A percentile compares a stretch with the other conserved stretches of the same genome.
Conservation (phyloP, 1,140 invertebrate species). For the Temnothorax nylanderi region DNA sequence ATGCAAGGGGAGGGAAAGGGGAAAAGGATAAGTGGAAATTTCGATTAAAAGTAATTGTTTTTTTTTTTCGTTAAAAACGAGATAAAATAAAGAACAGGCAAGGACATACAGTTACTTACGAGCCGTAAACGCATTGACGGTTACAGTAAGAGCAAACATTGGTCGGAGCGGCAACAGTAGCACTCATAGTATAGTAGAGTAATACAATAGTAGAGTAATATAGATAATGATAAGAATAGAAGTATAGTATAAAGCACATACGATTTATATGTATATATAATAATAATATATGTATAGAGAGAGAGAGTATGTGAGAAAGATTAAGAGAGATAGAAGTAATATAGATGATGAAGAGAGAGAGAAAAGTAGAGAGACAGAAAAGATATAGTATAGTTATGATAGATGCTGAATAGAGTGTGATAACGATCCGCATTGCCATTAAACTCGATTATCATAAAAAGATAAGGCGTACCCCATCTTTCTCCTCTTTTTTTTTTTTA, state of each 20-base stretch:
- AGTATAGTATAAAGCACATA: constrained; percentile 70
- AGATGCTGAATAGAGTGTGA: constrained; percentile 26
- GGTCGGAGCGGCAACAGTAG: constrained; percentile 59
- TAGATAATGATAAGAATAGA: constrained; percentile 70
- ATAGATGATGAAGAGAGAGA: constrained; percentile 35
- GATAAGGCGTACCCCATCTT: background rate
- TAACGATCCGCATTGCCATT: constrained; percentile 28
- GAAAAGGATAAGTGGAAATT: constrained; percentile 11
- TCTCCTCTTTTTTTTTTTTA: background rate
- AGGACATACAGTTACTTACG: constrained; percentile 53
- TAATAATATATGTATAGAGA: constrained; percentile 57
- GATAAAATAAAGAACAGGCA: constrained; percentile 41
- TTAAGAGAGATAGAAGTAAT: constrained; percentile 53
- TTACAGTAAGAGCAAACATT: constrained; percentile 54
- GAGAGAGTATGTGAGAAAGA: constrained; percentile 60
- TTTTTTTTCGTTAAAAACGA: constrained; percentile 12
- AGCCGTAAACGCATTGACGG: constrained; percentile 48
- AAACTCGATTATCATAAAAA: background rate
- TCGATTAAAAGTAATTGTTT: constrained; percentile 32
- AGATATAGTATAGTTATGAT: constrained; percentile 41
- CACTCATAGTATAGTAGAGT: constrained; percentile 66
- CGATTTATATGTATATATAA: constrained; percentile 62
- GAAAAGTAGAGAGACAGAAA: constrained; percentile 24
- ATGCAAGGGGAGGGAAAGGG: background rate
- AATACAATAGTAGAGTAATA: constrained; percentile 70